Conservation (phyloP, 2,113 vertebrate species). For the Ceyx cyanopectus region DNA sequence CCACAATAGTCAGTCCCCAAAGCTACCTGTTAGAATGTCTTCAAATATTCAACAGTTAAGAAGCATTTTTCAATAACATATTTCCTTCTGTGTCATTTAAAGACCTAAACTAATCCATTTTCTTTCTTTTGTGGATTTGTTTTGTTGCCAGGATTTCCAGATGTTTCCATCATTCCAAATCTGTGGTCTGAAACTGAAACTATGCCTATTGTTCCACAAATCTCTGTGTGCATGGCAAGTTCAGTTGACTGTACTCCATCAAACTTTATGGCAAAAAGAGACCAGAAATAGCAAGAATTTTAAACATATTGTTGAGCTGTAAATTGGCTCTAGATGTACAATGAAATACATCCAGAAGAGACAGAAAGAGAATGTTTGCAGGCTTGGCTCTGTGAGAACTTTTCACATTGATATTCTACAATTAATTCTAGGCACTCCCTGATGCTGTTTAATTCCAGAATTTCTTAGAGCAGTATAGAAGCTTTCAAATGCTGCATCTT, state of each 20-base stretch:
- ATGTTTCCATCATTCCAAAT: conserved; percentile 16
- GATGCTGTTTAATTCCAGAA: neutral
- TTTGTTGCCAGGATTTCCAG: neutral
- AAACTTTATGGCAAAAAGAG: neutral
- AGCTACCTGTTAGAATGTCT: conserved; percentile 16
- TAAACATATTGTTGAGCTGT: neutral
- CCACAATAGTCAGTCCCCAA: neutral
- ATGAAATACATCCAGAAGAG: neutral
- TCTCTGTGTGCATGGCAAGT: neutral
- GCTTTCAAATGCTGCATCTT: neutral
- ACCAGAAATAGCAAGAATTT: neutral
- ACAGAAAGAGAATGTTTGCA: neutral
- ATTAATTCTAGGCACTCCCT: neutral
- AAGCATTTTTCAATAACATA: conserved; percentile 4
- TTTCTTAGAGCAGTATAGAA: neutral
- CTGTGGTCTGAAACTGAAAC: conserved; percentile 46
- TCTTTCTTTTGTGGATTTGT: neutral
- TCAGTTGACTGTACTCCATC: neutral
- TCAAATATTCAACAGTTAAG: conserved; percentile 12
- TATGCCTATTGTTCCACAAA: conserved; percentile 38
- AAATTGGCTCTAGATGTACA: neutral
- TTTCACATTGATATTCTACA: neutral
- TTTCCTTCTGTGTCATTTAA: neutral
- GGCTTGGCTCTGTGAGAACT: neutral
- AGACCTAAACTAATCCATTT: neutral